phyloP scores from a whole-genome alignment of 1,140 invertebrate species.

The Drosophila nannoptera region DNA sequence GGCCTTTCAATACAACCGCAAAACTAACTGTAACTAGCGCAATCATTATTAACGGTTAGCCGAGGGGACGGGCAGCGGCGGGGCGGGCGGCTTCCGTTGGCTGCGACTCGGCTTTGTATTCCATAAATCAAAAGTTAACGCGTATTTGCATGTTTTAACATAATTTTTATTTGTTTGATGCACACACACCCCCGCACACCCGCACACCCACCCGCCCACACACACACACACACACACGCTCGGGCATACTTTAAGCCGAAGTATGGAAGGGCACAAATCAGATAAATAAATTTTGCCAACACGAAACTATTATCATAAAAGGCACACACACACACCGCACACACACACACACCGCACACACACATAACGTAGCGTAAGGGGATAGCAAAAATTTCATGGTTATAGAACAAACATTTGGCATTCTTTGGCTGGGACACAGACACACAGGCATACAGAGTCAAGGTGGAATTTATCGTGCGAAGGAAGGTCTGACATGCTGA shows the following conservation, averaged over 20 bases:
- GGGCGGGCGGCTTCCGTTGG: background rate
- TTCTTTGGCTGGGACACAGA: constrained; percentile 44
- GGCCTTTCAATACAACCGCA: constrained; percentile 37
- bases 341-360: constrained; percentile 23
- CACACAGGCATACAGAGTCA: constrained; percentile 46
- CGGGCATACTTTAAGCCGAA: background rate
- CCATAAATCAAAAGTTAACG: constrained; percentile 78
- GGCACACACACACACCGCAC: constrained; percentile 46
- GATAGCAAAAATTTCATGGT: constrained; percentile 59
- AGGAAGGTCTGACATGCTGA: constrained; percentile 63
- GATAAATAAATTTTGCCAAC: constrained; percentile 78
- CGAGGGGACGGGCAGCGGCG: constrained; percentile 46
- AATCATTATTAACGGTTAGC: constrained; percentile 73
- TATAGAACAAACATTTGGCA: constrained; percentile 73
- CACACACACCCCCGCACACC: constrained; percentile 17
- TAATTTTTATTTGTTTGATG: constrained; percentile 76
- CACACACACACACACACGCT: constrained; percentile 3
- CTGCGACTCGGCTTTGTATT: constrained; percentile 46
- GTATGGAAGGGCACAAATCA: constrained; percentile 52
- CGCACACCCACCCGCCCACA: constrained; percentile 10
- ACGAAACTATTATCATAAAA: constrained; percentile 79
- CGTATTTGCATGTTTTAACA: constrained; percentile 79
- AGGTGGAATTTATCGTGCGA: constrained; percentile 71
- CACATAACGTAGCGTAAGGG: constrained; percentile 15
- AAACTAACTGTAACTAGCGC: constrained; percentile 61